A percentile compares a stretch with the other conserved stretches of the same genome.
These are phyloP conservation scores for Drosophila colorata DNA, from an alignment of 2,888 invertebrate genomes.

Conservation along the genomic window DNA sequence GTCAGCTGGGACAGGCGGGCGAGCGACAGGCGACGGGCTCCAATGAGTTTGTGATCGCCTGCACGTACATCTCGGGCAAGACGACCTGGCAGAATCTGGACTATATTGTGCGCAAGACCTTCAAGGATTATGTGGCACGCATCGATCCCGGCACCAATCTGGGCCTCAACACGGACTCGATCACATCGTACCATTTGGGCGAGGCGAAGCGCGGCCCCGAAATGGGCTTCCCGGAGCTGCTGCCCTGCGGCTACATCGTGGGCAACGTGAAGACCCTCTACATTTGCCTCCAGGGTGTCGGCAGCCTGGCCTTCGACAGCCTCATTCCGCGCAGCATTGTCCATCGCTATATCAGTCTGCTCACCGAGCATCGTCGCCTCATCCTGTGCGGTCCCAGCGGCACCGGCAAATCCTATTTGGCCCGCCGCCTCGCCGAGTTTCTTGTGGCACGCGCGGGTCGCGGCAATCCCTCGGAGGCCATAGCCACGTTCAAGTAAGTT, in stretches of 20 bases:
- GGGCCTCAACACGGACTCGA: constrained; percentile 93
- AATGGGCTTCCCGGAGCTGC: constrained; percentile 93
- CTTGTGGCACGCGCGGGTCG: constrained; percentile 93
- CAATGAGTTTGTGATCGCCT: constrained; percentile 93
- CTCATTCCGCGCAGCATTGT: constrained; percentile 98
- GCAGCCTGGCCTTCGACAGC: constrained; percentile 96
- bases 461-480: constrained; percentile 94
- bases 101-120: constrained; percentile 94
- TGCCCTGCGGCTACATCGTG: constrained; percentile 97
- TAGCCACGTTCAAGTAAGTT: constrained; percentile 97
- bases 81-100: constrained; percentile 98
- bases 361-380: constrained; percentile 96
- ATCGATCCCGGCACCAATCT: constrained; percentile 97
- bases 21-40: constrained; percentile 86
- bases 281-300: constrained; percentile 95
- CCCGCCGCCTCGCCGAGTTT: constrained; percentile 97
- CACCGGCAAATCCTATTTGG: constrained; percentile 98
- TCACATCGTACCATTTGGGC: constrained; percentile 97
- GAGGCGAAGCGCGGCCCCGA: constrained; percentile 93
- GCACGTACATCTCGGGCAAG: constrained; percentile 95
- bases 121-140: constrained; percentile 96
- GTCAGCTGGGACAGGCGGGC: constrained; percentile 69
- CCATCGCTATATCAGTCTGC: constrained; percentile 94
- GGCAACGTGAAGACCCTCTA: constrained; percentile 94
- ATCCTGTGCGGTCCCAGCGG: constrained; percentile 98